phyloP scores from a whole-genome alignment of 53 echinoderm and acorn worm genomes.

The Mesocentrotus franciscanus region DNA sequence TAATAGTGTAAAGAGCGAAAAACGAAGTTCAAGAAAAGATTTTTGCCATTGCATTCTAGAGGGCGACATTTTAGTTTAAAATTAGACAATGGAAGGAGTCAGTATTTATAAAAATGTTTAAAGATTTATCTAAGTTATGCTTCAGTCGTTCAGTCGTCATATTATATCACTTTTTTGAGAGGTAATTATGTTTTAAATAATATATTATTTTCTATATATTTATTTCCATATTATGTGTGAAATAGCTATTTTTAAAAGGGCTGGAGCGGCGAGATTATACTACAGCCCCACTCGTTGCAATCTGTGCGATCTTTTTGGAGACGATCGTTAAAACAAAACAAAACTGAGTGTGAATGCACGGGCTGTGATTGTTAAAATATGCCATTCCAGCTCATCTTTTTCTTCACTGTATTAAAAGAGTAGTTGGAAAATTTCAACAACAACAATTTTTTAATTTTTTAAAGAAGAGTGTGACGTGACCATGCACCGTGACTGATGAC shows the following conservation, averaged over 20 bases:
- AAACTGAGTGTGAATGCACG: no score
- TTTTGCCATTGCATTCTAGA: neutral
- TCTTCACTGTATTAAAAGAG: no score
- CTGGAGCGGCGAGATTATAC: neutral
- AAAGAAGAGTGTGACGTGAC: no score
- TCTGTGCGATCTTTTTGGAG: neutral
- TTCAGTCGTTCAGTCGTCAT: neutral
- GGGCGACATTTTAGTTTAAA: neutral
- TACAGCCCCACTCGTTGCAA: neutral
- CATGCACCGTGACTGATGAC: no score
- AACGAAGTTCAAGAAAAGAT: no score
- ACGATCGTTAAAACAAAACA: neutral
- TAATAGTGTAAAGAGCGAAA: no score
- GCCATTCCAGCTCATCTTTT: no score
- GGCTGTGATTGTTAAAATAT: no score
- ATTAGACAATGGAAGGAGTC: neutral
- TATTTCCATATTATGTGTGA: neutral
- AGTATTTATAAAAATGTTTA: neutral
- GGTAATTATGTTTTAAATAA: neutral
- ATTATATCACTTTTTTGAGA: neutral
- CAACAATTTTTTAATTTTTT: no score
- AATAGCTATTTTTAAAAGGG: neutral
- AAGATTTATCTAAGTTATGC: neutral
- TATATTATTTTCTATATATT: neutral
- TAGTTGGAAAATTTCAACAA: no score